phyloP scores from a whole-genome alignment of 2,113 vertebrate species.

The Mus musculus region DNA sequence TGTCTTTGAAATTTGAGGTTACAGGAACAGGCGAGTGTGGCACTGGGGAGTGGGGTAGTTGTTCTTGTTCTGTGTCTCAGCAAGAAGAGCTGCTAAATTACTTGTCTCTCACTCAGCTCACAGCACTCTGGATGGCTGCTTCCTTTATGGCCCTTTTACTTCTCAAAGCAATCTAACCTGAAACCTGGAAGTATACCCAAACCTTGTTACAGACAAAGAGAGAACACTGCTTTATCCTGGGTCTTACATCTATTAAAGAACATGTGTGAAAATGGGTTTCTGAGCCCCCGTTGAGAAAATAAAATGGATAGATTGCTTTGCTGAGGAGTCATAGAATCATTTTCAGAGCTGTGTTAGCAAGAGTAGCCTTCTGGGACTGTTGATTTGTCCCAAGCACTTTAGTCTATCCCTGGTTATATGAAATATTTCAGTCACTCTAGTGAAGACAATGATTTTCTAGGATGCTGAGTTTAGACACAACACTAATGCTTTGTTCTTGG shows the following conservation, averaged over 20 bases:
- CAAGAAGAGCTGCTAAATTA: neutral
- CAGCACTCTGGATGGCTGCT: neutral
- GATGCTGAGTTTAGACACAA: neutral
- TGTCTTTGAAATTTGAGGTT: neutral
- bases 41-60: accelerated
- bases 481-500: neutral
- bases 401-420: neutral
- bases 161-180: constrained; percentile 3
- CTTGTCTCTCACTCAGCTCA: neutral
- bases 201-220: neutral
- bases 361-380: neutral
- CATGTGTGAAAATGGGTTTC: neutral
- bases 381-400: neutral
- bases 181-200: neutral
- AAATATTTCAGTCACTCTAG: neutral
- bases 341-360: neutral
- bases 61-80: neutral
- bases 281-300: neutral
- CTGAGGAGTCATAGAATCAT: neutral
- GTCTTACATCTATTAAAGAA: neutral
- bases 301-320: neutral
- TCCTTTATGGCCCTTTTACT: neutral
- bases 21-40: neutral
- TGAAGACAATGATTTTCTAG: neutral
- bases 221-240: neutral